Base-by-base conservation (phyloP, 1,140 invertebrate genomes). In the Camponotus floridanus region DNA sequence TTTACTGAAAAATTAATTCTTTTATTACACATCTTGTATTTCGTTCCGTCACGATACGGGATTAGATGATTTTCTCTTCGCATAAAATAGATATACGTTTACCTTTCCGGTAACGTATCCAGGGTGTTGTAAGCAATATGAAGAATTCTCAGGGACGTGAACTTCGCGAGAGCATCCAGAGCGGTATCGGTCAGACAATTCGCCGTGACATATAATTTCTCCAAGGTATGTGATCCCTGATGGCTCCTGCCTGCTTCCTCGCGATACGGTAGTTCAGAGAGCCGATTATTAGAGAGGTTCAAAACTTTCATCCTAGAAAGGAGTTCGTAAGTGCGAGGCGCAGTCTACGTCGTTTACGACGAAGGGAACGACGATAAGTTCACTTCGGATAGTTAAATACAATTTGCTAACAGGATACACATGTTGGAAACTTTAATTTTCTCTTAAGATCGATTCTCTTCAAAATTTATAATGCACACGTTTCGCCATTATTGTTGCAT, bases 51-150 rank as follows among this genome's bases (percentile, higher is more conserved):
- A 31, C 11, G 42, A 26, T 45, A 51, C 42, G 13, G 45, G 36
- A 45, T 67, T 31, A 59, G 2, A 15, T 57, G 33, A n/a, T 64
- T 21, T n/a, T 45, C 2, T 15, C 11, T 55, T 64, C 26, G 42
- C 8, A 33, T 59, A 59, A 67, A 88, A 67, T 55, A 26, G 80
- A 13, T 33, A 76, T 59, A 62, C 57, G 4, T 61, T 76, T 92
- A 96, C 96, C 94, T 97, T 89, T 98, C 97, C 1, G 97, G 97
- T 78, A 98, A 93, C 21, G 95, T 96, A 5, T 97, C 97, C 26
- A 98, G 95, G 65, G 96, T 96, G 92, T 98, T 98, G 90, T 98
- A 98, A 18, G 97, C 97, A 26, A 97, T 95, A 91, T 98, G 97
- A 33, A 98, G 94, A 62, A 97, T 96, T 86, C 96, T 96, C 36